Base-by-base conservation (phyloP, 2,113 vertebrate genomes). In the Phaethornis superciliosus region DNA sequence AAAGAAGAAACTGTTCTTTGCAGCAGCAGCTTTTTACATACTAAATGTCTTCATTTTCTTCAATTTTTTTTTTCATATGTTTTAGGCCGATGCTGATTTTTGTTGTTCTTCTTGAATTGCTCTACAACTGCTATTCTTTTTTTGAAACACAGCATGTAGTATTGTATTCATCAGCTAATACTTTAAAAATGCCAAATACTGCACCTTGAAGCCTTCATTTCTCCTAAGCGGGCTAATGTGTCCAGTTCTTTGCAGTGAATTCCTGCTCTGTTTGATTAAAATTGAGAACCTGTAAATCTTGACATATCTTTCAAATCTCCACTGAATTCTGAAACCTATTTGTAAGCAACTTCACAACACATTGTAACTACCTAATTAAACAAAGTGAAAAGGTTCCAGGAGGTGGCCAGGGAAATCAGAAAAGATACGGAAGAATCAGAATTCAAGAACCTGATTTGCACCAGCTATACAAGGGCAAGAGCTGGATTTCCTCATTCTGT, bases 201-300 rank as follows among this genome's bases (percentile, higher is more conserved):
- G 2, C 46, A 93, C 26, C 19, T 79, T 40, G 18, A 68, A 59
- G 37, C 55, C 17, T 33, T 55, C 8, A 42, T 33, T 77, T 74
- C 47, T 58, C 24, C 63, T 78, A 55, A 81, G 78, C 6, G 77
- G 0, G 0, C 6, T 84, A 33, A 33, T 26, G 10, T 0, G 0
- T 1, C 28, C 33, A 7, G 2, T 83, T 51, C 75, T 54, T 78
- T 67, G 28, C 47, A 86, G 60, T 6, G 65, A 79, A 37, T 62
- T 91, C 20, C 17, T 67, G 12, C 12, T 72, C 71, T 35, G 22
- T 49, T 30, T 78, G 68, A 90, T 62, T 72, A 62, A 88, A 95
- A 89, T 3, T 33, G 40, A 68, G 52, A 71, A 71, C 40, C 26
- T 78, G 12, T 9, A 94, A 81, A 84, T 37, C 52, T 74, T 60